These are phyloP conservation scores for Myathropa florea DNA, from an alignment of 2,888 invertebrate species.

Conservation along the genomic window DNA sequence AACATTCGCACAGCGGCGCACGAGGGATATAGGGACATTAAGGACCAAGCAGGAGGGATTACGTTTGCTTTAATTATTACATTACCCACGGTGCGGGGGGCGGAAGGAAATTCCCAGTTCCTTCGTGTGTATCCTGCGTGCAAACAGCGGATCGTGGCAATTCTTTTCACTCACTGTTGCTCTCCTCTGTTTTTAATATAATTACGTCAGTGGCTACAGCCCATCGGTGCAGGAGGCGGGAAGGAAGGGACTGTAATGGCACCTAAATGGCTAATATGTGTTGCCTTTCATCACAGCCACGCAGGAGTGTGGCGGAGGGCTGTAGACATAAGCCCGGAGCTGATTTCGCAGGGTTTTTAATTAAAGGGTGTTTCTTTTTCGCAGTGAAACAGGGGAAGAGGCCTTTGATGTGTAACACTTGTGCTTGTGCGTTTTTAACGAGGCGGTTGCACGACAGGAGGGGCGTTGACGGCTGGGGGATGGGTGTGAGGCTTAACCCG, in stretches of 20 bases:
- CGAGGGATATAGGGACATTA: not conserved
- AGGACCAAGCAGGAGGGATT: not conserved
- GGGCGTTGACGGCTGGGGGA: not conserved
- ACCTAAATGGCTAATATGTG: slow-evolving; percentile 28
- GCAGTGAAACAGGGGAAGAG: not conserved
- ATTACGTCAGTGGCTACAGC: not conserved
- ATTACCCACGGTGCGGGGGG: slow-evolving; percentile 2
- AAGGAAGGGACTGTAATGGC: not conserved
- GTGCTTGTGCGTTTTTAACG: not conserved
- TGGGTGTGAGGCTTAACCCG: not conserved
- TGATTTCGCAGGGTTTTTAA: slow-evolving; percentile 28
- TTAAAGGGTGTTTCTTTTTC: slow-evolving; percentile 10
- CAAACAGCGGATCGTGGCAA: slow-evolving; percentile 2
- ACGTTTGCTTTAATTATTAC: slow-evolving; percentile 18
- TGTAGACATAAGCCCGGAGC: slow-evolving; percentile 1
- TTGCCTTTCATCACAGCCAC: not conserved
- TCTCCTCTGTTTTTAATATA: slow-evolving; percentile 3
- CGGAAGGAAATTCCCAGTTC: not conserved
- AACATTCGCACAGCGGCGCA: not conserved
- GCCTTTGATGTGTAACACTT: not conserved
- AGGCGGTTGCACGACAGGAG: not conserved
- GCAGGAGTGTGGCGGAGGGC: not conserved
- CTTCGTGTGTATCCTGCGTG: not conserved
- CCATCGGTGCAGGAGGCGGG: not conserved
- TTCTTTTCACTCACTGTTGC: not conserved